These are phyloP conservation scores for Orussus abietinus DNA, from an alignment of 1,140 invertebrate genomes.

Conservation along the genomic window DNA sequence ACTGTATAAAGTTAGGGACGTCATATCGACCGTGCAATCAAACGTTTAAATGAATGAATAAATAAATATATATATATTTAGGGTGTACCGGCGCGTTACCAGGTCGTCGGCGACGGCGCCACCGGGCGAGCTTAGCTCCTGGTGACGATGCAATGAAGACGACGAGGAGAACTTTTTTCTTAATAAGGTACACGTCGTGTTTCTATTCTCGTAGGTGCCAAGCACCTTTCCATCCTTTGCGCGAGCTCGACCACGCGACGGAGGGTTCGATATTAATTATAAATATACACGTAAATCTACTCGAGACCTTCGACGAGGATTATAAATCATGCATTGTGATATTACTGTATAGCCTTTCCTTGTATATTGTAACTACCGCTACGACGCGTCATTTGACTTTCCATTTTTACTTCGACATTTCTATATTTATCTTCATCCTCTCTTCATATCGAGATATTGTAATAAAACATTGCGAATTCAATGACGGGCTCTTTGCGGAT, in stretches of 20 bases:
- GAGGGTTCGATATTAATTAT: no score
- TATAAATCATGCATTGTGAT: conserved; percentile 55
- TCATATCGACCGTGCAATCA: conserved; percentile 51
- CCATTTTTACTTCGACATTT: conserved; percentile 54
- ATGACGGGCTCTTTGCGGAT: conserved; percentile 5
- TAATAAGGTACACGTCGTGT: no score
- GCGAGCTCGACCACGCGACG: no score
- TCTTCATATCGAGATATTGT: conserved; percentile 52
- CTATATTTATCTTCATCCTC: conserved; percentile 55
- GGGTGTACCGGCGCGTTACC: no score
- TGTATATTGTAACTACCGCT: conserved; percentile 45
- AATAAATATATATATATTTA: neutral
- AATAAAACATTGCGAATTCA: conserved; percentile 48
- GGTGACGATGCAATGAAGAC: no score
- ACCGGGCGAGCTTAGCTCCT: no score
- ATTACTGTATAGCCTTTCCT: conserved; percentile 52
- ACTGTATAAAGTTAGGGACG: conserved; percentile 32
- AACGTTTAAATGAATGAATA: no score
- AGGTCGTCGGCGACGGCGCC: no score
- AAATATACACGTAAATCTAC: conserved; percentile 32
- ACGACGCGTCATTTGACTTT: conserved; percentile 43
- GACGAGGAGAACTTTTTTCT: no score
- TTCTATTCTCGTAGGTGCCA: no score
- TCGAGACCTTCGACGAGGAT: conserved; percentile 46
- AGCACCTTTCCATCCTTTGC: no score